Conservation (phyloP, 2,888 invertebrate species). For the Erebia palarica region DNA sequence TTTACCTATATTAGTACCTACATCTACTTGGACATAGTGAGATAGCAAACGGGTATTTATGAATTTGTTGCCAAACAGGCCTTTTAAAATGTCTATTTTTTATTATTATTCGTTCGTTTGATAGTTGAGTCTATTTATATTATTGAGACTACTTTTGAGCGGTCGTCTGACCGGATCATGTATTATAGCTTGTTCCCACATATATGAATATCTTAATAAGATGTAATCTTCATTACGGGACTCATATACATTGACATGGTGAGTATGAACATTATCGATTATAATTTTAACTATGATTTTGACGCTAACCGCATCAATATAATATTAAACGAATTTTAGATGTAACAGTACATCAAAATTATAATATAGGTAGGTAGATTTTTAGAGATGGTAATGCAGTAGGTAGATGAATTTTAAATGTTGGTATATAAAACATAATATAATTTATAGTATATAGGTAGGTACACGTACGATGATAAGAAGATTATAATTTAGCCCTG, state of each 20-base stretch:
- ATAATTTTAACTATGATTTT: conserved; percentile 3
- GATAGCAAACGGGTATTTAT: conserved; percentile 42
- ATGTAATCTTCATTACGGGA: conserved; percentile 27
- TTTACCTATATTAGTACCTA: conserved; percentile 33
- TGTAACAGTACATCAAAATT: background rate
- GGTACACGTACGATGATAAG: too few relatives aligned
- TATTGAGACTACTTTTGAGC: conserved; percentile 32
- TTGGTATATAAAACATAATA: too few relatives aligned
- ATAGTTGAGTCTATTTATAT: conserved; percentile 42
- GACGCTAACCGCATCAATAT: background rate
- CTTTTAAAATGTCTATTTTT: conserved; percentile 43
- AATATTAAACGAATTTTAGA: background rate
- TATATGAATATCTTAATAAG: conserved; percentile 39
- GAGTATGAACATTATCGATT: background rate
- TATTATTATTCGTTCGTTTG: conserved; percentile 42
- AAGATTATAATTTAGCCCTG: too few relatives aligned
- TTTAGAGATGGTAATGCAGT: background rate
- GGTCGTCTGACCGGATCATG: conserved; percentile 24
- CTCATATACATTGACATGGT: conserved; percentile 1
- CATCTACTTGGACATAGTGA: conserved; percentile 39
- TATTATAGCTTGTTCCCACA: conserved; percentile 26
- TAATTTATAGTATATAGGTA: too few relatives aligned
- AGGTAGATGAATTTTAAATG: background rate
- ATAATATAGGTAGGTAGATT: background rate
- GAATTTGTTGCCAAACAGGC: conserved; percentile 34